phyloP scores from a whole-genome alignment of 2,797 vertebrate genomes.

The Garrulus glandarius region DNA sequence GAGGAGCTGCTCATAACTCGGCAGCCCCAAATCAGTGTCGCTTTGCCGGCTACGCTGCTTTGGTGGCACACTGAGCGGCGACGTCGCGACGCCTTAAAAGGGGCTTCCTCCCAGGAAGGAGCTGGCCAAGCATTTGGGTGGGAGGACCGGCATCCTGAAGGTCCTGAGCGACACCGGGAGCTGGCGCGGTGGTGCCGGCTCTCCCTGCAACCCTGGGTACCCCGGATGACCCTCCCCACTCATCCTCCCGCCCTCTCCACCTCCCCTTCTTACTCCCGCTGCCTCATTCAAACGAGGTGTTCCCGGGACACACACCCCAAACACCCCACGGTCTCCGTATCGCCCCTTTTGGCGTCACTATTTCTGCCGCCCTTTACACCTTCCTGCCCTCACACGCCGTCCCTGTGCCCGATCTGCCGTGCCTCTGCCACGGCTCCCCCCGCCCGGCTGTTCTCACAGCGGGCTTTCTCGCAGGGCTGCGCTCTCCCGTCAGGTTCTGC shows the following conservation, averaged over 20 bases:
- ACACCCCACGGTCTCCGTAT: accelerated
- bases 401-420: background rate
- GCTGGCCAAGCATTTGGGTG: background rate
- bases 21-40: background rate
- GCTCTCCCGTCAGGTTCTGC: background rate
- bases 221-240: accelerated
- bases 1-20: background rate
- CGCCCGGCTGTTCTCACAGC: background rate
- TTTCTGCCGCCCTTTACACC: background rate
- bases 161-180: background rate
- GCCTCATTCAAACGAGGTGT: background rate
- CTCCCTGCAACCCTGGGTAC: accelerated
- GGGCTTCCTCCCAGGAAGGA: background rate
- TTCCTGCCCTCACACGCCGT: background rate
- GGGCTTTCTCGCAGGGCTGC: background rate
- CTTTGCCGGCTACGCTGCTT: background rate
- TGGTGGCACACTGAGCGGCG: background rate
- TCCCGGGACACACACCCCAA: background rate
- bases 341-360: background rate
- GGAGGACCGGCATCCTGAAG: background rate
- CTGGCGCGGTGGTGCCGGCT: background rate
- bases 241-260: background rate
- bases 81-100: background rate
- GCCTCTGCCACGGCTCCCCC: background rate
- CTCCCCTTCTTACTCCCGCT: background rate